Percentiles rank a stretch among this genome's conserved stretches.
Conservation (phyloP, 2,113 vertebrate species). For the Holacanthus passer region DNA sequence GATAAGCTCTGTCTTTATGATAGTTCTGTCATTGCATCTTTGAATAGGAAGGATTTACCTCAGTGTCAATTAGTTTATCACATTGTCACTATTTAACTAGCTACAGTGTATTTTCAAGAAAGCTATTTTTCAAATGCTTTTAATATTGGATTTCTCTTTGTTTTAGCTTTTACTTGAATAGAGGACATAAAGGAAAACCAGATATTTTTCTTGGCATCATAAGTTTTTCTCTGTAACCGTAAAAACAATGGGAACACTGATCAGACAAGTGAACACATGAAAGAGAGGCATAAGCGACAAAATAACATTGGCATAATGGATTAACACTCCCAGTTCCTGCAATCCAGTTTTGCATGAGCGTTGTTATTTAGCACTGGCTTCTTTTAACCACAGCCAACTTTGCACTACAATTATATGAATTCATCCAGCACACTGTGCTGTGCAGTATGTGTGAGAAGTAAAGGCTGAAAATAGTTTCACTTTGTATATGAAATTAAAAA, state of each 20-base stretch:
- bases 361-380: neutral
- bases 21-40: neutral
- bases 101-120: neutral
- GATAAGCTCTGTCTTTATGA: neutral
- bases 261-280: neutral
- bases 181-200: neutral
- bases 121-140: neutral
- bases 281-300: neutral
- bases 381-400: neutral
- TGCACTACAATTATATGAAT: neutral
- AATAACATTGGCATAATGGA: neutral
- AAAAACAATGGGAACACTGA: conserved; percentile 3
- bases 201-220: neutral
- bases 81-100: neutral
- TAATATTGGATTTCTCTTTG: neutral
- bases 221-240: neutral
- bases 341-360: neutral
- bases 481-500: neutral
- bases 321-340: neutral
- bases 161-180: conserved; percentile 5
- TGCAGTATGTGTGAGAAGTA: neutral
- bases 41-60: neutral
- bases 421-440: neutral
- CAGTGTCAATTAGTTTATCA: neutral
- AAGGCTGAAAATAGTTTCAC: neutral